phyloP scores from a whole-genome alignment of 2,797 vertebrate species.

The Karalla daura region DNA sequence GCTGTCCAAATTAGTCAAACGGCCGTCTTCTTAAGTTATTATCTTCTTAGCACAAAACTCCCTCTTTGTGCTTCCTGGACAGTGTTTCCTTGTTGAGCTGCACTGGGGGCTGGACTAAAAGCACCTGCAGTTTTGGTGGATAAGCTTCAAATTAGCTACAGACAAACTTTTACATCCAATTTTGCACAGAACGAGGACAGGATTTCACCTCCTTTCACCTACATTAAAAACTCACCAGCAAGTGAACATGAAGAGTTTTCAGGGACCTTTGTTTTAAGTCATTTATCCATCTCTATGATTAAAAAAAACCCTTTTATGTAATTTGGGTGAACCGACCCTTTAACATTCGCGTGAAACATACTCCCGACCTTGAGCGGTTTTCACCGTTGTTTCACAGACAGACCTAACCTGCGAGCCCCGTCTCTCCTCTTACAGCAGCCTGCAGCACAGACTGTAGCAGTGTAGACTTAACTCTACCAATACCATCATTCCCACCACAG shows the following conservation, averaged over 20 bases:
- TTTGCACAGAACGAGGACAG: background rate
- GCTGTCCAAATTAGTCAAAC: too few species aligned
- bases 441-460: background rate
- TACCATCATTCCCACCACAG: constrained; percentile 23
- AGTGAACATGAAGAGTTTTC: background rate
- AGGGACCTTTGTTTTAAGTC: background rate
- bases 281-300: background rate
- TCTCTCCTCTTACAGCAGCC: background rate
- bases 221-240: background rate
- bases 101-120: background rate
- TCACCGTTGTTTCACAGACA: too few species aligned
- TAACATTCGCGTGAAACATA: too few species aligned
- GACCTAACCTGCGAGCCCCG: background rate
- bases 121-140: background rate
- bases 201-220: background rate
- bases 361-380: too few species aligned
- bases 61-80: background rate
- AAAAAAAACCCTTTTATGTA: background rate
- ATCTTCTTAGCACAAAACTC: background rate
- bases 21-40: too few species aligned
- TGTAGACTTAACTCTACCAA: background rate
- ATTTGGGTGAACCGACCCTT: constrained; percentile 30
- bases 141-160: background rate
- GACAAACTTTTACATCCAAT: background rate
- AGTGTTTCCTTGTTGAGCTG: background rate